A percentile compares a stretch with the other conserved stretches of the same genome.
Evolutionary conservation across 1,140 invertebrate genomes (phyloP).

Genomic region (Ceratoteleas bidentatus): DNA sequence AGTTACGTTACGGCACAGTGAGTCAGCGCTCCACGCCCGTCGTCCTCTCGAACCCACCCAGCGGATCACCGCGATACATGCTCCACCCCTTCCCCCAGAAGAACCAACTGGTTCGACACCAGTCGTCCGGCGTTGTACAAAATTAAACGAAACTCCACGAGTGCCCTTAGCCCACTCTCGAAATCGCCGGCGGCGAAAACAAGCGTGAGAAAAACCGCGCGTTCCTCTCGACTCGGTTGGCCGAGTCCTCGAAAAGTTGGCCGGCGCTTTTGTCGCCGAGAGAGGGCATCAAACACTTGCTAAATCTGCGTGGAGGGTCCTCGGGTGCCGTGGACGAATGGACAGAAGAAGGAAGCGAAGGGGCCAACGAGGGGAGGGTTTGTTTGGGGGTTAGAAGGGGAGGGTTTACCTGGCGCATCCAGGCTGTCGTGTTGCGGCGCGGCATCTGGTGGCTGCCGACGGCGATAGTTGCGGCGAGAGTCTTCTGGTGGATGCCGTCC

Average conservation of each 20-base stretch:
- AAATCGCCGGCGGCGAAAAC: constrained; percentile 23
- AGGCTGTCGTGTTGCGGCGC: constrained; percentile 79
- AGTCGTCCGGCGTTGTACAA: constrained; percentile 27
- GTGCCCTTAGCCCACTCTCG: constrained; percentile 27
- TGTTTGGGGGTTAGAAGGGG: no score
- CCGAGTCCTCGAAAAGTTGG: constrained; percentile 32
- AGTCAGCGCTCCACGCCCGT: no score
- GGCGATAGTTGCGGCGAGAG: constrained; percentile 84
- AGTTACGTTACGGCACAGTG: no score
- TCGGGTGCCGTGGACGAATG: no score
- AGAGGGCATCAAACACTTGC: constrained; percentile 41
- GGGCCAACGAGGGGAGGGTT: no score
- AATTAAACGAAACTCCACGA: constrained; percentile 39
- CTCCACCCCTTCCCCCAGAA: not conserved
- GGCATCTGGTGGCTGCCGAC: constrained; percentile 76
- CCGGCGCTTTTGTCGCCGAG: constrained; percentile 19
- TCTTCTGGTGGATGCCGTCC: constrained; percentile 83
- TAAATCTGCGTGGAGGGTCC: constrained; percentile 30
- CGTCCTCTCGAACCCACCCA: not conserved
- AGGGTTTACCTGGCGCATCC: constrained; percentile 75
- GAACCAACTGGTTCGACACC: not conserved
- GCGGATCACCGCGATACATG: not conserved
- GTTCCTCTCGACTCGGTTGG: no score
- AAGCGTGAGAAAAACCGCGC: constrained; percentile 34
- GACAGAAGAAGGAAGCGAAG: no score